Conservation (phyloP, 2,797 vertebrate species). For the Galaxias olidus region DNA sequence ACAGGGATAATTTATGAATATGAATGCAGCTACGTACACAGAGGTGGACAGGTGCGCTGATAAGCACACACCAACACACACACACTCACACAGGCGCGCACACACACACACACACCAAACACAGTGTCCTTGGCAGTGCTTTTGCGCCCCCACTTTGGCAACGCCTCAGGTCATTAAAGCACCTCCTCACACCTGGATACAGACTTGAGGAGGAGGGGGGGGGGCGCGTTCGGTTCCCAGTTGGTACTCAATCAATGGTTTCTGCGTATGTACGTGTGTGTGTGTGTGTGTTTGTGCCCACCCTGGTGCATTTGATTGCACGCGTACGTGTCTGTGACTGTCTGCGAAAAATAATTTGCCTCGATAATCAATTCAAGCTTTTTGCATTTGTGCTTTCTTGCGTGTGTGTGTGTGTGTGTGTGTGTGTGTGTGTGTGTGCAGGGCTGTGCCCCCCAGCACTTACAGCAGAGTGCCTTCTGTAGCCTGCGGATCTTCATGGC, state of each 20-base stretch:
- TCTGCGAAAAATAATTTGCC: no score
- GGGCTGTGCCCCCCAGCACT: constrained; percentile 65
- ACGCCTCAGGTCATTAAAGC: constrained; percentile 49
- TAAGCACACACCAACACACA: constrained; percentile 18
- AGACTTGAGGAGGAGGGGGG: constrained; percentile 45
- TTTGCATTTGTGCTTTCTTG: neutral
- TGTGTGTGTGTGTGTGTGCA: constrained; percentile 1
- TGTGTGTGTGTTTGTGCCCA: neutral
- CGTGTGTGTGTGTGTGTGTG: constrained; percentile 22
- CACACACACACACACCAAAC: neutral
- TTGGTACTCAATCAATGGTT: no score
- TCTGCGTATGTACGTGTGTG: constrained; percentile 16
- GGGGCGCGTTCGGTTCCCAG: neutral
- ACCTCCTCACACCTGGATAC: constrained; percentile 27
- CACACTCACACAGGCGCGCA: neutral
- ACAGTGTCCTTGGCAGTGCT: constrained; percentile 34
- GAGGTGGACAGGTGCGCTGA: no score
- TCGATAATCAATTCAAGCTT: no score
- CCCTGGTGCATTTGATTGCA: no score
- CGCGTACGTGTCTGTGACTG: no score
- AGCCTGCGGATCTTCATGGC: constrained; percentile 97
- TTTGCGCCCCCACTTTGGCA: constrained; percentile 47
- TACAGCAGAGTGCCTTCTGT: constrained; percentile 94
- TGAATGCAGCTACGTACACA: constrained; percentile 43
- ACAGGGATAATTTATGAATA: neutral